Conservation (phyloP, 2,888 invertebrate genomes). For the Zygaena filipendulae region DNA sequence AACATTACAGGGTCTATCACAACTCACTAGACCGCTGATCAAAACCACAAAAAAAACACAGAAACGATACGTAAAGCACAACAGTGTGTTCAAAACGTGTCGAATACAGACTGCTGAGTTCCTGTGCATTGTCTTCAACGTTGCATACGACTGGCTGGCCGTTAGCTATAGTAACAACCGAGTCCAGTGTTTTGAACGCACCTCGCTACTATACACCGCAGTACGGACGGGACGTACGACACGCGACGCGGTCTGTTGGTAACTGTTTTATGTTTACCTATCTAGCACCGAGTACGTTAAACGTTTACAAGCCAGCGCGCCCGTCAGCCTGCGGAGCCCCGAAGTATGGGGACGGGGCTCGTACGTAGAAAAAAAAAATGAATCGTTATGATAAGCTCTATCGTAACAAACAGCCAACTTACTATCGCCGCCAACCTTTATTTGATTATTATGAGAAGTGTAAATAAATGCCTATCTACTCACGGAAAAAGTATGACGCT, state of each 20-base stretch:
- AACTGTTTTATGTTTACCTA: no score
- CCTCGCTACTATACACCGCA: conserved; percentile 15
- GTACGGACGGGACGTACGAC: conserved; percentile 29
- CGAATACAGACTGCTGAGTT: conserved; percentile 37
- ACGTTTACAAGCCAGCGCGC: conserved; percentile 34
- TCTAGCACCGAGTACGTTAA: conserved; percentile 35
- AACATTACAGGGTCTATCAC: no score
- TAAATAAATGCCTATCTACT: no score
- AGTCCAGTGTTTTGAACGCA: conserved; percentile 17
- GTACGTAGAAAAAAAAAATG: conserved; percentile 40
- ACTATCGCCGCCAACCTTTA: no score
- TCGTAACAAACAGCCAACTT: no score
- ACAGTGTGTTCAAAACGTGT: conserved; percentile 18
- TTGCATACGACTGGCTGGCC: neutral
- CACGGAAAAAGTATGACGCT: no score
- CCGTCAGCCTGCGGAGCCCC: conserved; percentile 26
- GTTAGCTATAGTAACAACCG: conserved; percentile 10
- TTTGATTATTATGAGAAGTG: no score
- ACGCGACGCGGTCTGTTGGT: conserved; percentile 37
- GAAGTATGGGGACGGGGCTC: conserved; percentile 15
- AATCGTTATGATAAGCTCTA: conserved; percentile 42
- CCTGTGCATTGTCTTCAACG: conserved; percentile 39
- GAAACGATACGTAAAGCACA: conserved; percentile 15
- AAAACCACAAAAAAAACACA: conserved; percentile 2
- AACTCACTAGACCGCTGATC: no score